Evolutionary conservation across 2,888 invertebrate genomes (phyloP).

Genomic region (Cerastis rubricosa): DNA sequence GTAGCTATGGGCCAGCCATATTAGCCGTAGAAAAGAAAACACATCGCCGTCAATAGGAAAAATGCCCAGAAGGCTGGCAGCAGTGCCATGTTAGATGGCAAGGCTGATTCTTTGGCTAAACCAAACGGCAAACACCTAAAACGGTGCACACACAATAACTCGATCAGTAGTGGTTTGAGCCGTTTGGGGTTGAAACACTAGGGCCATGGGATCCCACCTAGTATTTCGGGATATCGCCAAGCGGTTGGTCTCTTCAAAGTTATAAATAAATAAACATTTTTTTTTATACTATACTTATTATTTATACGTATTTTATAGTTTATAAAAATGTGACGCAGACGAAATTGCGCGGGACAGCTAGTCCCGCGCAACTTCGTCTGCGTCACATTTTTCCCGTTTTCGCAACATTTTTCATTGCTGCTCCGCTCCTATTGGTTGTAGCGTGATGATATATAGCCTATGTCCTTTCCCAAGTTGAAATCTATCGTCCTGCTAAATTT

Average conservation of each 20-base stretch:
- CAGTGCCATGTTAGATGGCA: background rate
- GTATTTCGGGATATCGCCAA: background rate
- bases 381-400: too few relatives aligned
- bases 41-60: background rate
- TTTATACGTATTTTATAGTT: too few relatives aligned
- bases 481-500: too few relatives aligned
- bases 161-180: background rate
- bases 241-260: background rate
- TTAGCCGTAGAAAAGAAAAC: background rate
- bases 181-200: background rate
- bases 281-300: too few relatives aligned
- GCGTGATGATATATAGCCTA: too few relatives aligned
- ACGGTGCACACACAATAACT: background rate
- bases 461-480: too few relatives aligned
- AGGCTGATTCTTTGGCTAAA: background rate
- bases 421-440: too few relatives aligned
- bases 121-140: background rate
- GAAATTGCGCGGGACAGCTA: too few relatives aligned
- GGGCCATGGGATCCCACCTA: background rate
- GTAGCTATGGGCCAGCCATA: too few relatives aligned
- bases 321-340: too few relatives aligned
- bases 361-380: too few relatives aligned
- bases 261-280: background rate
- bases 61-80: background rate
- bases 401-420: too few relatives aligned